These are phyloP conservation scores for Lethenteron reissneri DNA, from an alignment of 2,113 vertebrate species.

Conservation along the genomic window DNA sequence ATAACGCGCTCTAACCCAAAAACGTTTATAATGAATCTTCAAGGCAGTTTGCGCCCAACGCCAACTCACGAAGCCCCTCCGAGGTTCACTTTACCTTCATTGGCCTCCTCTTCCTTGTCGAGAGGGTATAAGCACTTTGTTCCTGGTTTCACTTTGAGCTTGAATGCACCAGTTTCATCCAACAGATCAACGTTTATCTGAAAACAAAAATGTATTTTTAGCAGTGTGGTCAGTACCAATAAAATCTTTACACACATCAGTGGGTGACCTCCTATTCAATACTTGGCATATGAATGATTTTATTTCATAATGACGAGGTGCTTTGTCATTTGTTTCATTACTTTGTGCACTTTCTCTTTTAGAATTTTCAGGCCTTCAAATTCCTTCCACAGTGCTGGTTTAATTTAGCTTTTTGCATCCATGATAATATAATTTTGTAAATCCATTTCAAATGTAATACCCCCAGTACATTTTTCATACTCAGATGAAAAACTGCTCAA, in stretches of 20 bases:
- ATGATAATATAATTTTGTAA: neutral
- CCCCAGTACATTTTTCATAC: no score
- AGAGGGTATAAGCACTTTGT: constrained; percentile 19
- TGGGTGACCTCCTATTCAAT: neutral
- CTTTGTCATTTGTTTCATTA: neutral
- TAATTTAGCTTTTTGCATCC: neutral
- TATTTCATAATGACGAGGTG: neutral
- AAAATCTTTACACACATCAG: neutral
- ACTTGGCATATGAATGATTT: neutral
- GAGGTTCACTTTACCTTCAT: neutral
- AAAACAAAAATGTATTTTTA: constrained; percentile 1
- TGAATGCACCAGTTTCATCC: constrained; percentile 32
- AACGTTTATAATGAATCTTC: no score
- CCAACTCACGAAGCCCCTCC: no score
- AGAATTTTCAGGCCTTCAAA: neutral
- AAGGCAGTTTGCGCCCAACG: no score
- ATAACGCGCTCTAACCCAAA: no score
- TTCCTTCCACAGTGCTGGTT: neutral
- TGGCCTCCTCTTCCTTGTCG: neutral
- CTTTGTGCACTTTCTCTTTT: neutral
- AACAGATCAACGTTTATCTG: constrained; percentile 42
- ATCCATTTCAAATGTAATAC: no score
- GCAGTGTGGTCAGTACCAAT: neutral
- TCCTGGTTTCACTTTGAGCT: constrained; percentile 21
- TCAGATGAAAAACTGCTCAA: no score